Percentiles rank a stretch among this genome's conserved stretches.
phyloP scores from a whole-genome alignment of 2,888 invertebrate genomes.

The Plagiodera versicolora region DNA sequence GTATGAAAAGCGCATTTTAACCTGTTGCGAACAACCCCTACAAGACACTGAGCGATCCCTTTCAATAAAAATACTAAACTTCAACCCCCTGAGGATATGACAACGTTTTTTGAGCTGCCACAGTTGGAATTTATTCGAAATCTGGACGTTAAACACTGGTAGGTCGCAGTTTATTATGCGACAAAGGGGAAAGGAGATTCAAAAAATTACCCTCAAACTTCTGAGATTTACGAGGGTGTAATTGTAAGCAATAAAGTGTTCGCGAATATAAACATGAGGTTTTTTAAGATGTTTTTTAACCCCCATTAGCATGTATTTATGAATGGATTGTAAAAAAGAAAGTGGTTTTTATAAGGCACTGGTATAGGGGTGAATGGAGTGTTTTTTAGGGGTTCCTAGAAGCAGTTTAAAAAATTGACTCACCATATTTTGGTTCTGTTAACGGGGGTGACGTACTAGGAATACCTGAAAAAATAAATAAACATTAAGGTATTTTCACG shows the following conservation, averaged over 20 bases:
- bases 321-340: conserved; percentile 30
- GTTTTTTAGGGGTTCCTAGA: conserved; percentile 27
- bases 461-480: conserved; percentile 47
- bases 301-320: conserved; percentile 23
- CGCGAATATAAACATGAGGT: conserved; percentile 27
- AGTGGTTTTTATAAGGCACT: conserved; percentile 16
- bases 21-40: conserved; percentile 47
- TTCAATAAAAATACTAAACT: conserved; percentile 40
- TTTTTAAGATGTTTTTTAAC: conserved; percentile 22
- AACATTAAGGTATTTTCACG: neutral
- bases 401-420: conserved; percentile 35
- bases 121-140: conserved; percentile 10
- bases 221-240: conserved; percentile 23
- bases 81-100: conserved; percentile 44
- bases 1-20: conserved; percentile 52
- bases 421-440: conserved; percentile 51
- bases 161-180: conserved; percentile 31
- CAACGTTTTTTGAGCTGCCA: conserved; percentile 40
- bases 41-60: conserved; percentile 42
- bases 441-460: conserved; percentile 43
- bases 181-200: conserved; percentile 37
- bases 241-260: conserved; percentile 21
- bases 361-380: conserved; percentile 3
- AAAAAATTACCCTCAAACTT: conserved; percentile 34
- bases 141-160: conserved; percentile 42